Evolutionary conservation across 2,888 invertebrate species (phyloP), one percentile per base, ranked within the genome.

Genomic region (Plusia festucae): DNA sequence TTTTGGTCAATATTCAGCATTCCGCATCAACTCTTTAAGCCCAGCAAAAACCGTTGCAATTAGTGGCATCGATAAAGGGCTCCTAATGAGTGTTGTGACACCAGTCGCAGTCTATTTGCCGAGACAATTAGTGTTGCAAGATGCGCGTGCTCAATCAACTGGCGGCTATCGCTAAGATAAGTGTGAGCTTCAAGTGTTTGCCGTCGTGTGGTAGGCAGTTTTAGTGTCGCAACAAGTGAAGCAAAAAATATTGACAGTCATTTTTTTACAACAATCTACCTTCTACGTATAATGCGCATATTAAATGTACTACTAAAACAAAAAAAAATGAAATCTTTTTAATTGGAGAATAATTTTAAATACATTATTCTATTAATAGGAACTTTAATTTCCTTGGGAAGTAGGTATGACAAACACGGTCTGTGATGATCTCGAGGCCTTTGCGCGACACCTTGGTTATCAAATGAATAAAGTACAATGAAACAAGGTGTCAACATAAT

Each of bases 61-160:
- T 76, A 76, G 59, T 66, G 66, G 61, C 77, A 66, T 60, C 66
- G 62, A 66, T 63, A 72, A 73, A 76, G 77, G 77, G 77, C 59
- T 18, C 46, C 40, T 79, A 81, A 82, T 76, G 69, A 73, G 61
- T 27, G 65, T 88, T 87, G 82, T 86, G 73, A 81, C 85, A 88
- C 72, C 80, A 79, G 82, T 85, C 85, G 76, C 87, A 87, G 83
- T 86, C 86, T 87, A 85, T 83, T 90, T 87, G 86, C 70, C 79
- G 71, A 79, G 84, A 87, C 87, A 88, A 90, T 73, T 69, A 57
- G 70, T 88, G 85, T 81, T 76, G 88, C 87, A 89, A 88, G 69
- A 34, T 70, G 74, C 78, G 80, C 85, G 83, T 86, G 85, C 79
- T 73, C 81, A 80, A 85, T 84, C 82, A 70, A 46, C 13, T 15